Base-by-base conservation (phyloP, 2,113 vertebrate genomes). In the Jaculus jaculus region DNA sequence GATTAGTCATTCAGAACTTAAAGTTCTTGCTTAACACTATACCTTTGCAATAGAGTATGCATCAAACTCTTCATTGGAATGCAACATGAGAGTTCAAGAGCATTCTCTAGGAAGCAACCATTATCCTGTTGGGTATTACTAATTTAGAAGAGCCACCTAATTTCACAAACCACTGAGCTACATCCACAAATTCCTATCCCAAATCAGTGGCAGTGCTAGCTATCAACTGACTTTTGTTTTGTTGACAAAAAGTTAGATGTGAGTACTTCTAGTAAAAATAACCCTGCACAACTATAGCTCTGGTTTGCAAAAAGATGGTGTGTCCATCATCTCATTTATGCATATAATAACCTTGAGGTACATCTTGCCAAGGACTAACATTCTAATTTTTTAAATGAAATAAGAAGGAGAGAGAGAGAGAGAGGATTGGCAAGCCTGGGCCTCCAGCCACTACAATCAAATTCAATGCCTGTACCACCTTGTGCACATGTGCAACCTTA, bases 161-260 rank as follows among this genome's bases (percentile, higher is more conserved):
- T 60, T 82, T 89, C 17, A 92, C 7, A 85, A 9, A 85, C 80
- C 73, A 90, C 84, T 66, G 84, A 90, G 84, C 24, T 71, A 13
- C 60, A 39, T 47, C 32, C 16, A 90, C 20, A 72, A 60, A 87
- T 13, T 87, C 24, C 68, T 66, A 77, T 5, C 21, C 37, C 10
- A 94, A 71, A 82, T 85, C 75, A 84, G 15, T 32, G 26, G 16
- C 39, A 87, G 11, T 63, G 28, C 5, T 69, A 82, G n/a, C 18
- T 83, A 87, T 68, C 5, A 51, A 73, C 32, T 37, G 9, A 84
- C 9, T 8, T 86, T 93, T 66, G 5, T 6, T 23, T 2, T 32
- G 42, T 78, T 61, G 10, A 78, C 8, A 30, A 2, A 3, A 47
- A 74, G n/a, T 69, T 79, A 61, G 12, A 9, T 34, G 0, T 61